Evolutionary conservation across 2,113 vertebrate species (phyloP).

Genomic region (Istiophorus platypterus): DNA sequence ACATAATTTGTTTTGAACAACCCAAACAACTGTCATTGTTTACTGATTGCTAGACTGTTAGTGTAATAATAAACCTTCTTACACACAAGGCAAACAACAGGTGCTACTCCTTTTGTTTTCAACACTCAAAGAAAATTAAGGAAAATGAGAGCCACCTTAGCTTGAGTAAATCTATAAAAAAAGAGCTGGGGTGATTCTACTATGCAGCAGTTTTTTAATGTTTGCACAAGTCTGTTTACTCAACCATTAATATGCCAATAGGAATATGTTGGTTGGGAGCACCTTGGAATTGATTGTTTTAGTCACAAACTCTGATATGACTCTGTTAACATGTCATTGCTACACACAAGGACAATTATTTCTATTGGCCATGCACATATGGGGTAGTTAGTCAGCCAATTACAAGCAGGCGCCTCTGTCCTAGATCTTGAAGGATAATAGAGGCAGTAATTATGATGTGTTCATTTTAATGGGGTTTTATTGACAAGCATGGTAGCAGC

Average conservation of each 20-base stretch:
- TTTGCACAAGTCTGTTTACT: conserved; percentile 33
- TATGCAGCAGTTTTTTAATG: conserved; percentile 41
- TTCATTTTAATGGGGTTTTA: conserved; percentile 83
- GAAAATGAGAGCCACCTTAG: conserved; percentile 12
- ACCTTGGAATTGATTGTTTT: conserved; percentile 74
- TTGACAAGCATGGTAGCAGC: conserved; percentile 77
- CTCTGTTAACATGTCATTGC: conserved; percentile 70
- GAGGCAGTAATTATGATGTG: conserved; percentile 82
- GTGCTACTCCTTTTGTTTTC: conserved; percentile 23
- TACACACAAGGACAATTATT: conserved; percentile 81
- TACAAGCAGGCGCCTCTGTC: conserved; percentile 69
- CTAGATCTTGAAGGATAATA: conserved; percentile 82
- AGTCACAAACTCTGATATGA: conserved; percentile 63
- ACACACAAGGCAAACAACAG: conserved; percentile 51
- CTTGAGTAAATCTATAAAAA: conserved; percentile 46
- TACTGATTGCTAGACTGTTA: conserved; percentile 30
- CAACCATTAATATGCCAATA: conserved; percentile 54
- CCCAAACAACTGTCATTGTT: conserved; percentile 40
- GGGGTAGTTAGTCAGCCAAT: conserved; percentile 80
- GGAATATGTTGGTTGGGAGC: conserved; percentile 45
- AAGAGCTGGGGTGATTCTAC: conserved; percentile 33
- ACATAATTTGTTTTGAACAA: conserved; percentile 32
- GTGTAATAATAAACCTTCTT: conserved; percentile 29
- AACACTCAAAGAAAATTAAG: conserved; percentile 7
- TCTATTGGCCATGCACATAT: conserved; percentile 78